Evolutionary conservation across 2,888 invertebrate genomes (phyloP), one percentile per base, ranked within the genome.

Genomic region (Drosophila lutescens): DNA sequence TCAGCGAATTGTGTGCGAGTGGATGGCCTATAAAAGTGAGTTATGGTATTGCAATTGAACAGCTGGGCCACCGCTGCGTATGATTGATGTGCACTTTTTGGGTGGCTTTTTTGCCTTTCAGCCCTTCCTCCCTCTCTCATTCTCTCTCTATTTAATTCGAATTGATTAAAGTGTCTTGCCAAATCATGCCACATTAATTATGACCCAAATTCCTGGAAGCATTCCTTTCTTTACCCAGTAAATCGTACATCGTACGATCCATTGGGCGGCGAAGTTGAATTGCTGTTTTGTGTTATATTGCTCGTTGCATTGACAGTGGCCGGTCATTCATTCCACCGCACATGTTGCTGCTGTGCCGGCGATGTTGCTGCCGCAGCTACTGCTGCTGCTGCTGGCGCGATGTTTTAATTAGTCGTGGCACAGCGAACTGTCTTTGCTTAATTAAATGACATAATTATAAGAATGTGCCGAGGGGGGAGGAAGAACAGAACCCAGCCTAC

Each of bases 111-210:
- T 30, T 12, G n/a, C 9, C 47, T 38, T 53, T 40, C 12, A 41
- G 41, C 46, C 50, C 20, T 20, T 32, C 26, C 26, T 34, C 7
- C 15, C 20, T 2, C 17, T 38, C 15, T 6, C 12, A 9, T n/a
- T 41, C 17, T 13, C 46, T 34, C 40, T 55, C 58, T 32, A 59
- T 59, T 69, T 47, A 70, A 53, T 60, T 69, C 53, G 15, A 50
- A 50, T 55, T 62, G 73, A 65, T 65, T 55, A 63, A 53, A 73
- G 65, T 57, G 65, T 63, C 56, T 47, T 67, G 50, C 58, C 57
- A 91, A 91, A 91, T 91, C 91, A 91, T 91, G 91, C 91, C 91
- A 91, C 91, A 91, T 91, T 91, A 91, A 91, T 91, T 91, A 91
- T 91, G 91, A 91, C 91, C 91, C 92, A 91, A 91, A 91, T 91